Evolutionary conservation across 35 echinoderm and acorn worm genomes (phyloP), one percentile per base, ranked within the genome.

Genomic region (Lytechinus pictus): DNA sequence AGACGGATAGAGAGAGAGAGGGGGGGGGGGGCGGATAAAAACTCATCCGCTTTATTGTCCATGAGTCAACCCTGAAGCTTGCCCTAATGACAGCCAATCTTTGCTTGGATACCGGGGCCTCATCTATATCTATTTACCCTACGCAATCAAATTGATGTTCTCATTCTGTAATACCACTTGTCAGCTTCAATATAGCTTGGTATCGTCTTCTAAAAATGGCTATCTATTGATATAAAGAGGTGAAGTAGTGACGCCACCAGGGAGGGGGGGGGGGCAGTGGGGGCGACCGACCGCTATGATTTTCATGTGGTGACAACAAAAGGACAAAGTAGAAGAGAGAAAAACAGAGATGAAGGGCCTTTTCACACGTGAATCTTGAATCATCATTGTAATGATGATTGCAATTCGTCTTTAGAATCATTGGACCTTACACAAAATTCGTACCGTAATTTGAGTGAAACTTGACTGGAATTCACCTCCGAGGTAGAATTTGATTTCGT

Each of bases 21-120:
- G n/a, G 6, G 8, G 19, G 14, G 66, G 14, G 66, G 3, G 66
- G 14, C 19, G 14, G 66, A 24, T 14, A 24, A 1, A 5, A 24
- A n/a, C 66, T 79, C 66, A 14, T 79, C 19, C 19, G 66, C 66
- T 2, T 79, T 79, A 24, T n/a, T 79, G 66, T 79, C 4, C 66
- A 79, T 79, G 66, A 79, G 66, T 79, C 66, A 79, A 79, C 66
- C 66, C 66, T 79, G 66, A 16, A 79, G 19, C 66, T 79, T 79
- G 66, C 21, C 66, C 66, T 79, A 79, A 79, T 79, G 66, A 79
- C 66, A 79, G 66, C 8, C 66, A 19, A 24, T 71, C 14, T 3
- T 44, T 24, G 61, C 61, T 71, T 71, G 61, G 61, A 79, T 79
- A 79, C 66, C 19, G n/a, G 16, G 21, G 4, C 66, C 66, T 79